A percentile compares a stretch with the other conserved stretches of the same genome.
Evolutionary conservation across 92 coral and sea anemone species (phyloP).

Genomic region (Hydrozoanthus gracilis): DNA sequence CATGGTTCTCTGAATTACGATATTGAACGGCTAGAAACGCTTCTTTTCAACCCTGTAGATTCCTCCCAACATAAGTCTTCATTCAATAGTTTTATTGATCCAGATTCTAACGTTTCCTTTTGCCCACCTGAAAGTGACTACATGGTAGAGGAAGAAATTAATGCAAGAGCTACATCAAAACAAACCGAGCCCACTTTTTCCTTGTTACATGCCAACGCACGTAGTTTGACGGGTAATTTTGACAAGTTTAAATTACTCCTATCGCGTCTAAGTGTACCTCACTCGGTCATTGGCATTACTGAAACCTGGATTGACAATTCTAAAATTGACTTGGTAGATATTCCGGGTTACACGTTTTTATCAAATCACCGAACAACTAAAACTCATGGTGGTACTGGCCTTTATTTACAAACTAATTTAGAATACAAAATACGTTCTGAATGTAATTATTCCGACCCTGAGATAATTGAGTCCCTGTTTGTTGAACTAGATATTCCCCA

Average conservation of each 20-base stretch:
- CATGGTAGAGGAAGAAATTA: slow-evolving; percentile 36
- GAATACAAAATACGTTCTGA: not conserved
- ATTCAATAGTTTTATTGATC: slow-evolving; percentile 3
- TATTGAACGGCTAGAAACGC: not conserved
- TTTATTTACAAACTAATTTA: not conserved
- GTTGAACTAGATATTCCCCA: not conserved
- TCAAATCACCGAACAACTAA: not conserved
- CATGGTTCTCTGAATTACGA: slow-evolving; percentile 27
- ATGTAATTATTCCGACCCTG: not conserved
- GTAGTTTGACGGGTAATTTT: slow-evolving; percentile 39
- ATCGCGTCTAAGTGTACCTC: slow-evolving; percentile 21
- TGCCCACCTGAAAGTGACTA: slow-evolving; percentile 17
- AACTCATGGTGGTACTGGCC: not conserved
- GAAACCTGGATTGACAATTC: slow-evolving; percentile 55
- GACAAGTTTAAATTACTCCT: slow-evolving; percentile 50
- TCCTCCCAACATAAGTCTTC: not conserved
- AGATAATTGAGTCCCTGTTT: not conserved
- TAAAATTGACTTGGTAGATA: not conserved
- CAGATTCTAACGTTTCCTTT: slow-evolving; percentile 36
- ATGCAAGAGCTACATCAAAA: slow-evolving; percentile 15
- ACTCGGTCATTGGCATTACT: slow-evolving; percentile 41
- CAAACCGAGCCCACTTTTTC: slow-evolving; percentile 35
- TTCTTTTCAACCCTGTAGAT: slow-evolving; percentile 34
- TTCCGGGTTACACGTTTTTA: not conserved
- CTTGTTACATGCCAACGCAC: slow-evolving; percentile 38